Percentiles rank a stretch among this genome's conserved stretches.
These are phyloP conservation scores for Cryptoprocta ferox DNA, from an alignment of 2,797 vertebrate species.

Conservation along the genomic window DNA sequence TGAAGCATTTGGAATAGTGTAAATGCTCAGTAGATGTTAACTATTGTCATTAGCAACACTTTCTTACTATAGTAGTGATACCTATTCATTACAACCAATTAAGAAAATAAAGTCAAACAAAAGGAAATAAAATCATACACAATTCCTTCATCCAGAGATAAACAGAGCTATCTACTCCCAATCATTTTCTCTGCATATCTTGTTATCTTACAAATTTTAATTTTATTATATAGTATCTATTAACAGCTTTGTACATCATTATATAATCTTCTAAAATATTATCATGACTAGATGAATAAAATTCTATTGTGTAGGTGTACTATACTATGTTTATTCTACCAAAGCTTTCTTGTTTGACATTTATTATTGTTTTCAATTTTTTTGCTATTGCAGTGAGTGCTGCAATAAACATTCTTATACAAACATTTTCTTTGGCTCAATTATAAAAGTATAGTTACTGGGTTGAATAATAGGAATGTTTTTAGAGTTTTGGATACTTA, in stretches of 20 bases:
- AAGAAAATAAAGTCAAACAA: conserved; percentile 29
- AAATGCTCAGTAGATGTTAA: not conserved
- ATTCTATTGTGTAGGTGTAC: not conserved
- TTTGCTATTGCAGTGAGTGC: not conserved
- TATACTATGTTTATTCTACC: not conserved
- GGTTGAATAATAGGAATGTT: not conserved
- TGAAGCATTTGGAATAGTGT: not conserved
- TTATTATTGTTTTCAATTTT: conserved; percentile 21
- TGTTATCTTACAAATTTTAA: conserved; percentile 45
- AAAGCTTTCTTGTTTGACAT: not conserved
- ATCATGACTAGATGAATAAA: not conserved
- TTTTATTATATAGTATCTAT: conserved; percentile 19
- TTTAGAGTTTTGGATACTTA: conserved; percentile 5
- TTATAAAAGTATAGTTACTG: not conserved
- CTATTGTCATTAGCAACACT: not conserved
- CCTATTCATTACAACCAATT: not conserved
- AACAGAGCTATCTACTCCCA: not conserved
- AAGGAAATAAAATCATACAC: conserved; percentile 28
- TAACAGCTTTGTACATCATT: not conserved
- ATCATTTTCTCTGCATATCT: conserved; percentile 29
- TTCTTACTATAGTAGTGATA: conserved; percentile 9
- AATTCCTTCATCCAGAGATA: not conserved
- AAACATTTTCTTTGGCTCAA: not conserved
- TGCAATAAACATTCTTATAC: not conserved
- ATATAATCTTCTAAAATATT: not conserved